These are phyloP conservation scores for Ips nitidus DNA, from an alignment of 1,140 invertebrate genomes.

Conservation along the genomic window DNA sequence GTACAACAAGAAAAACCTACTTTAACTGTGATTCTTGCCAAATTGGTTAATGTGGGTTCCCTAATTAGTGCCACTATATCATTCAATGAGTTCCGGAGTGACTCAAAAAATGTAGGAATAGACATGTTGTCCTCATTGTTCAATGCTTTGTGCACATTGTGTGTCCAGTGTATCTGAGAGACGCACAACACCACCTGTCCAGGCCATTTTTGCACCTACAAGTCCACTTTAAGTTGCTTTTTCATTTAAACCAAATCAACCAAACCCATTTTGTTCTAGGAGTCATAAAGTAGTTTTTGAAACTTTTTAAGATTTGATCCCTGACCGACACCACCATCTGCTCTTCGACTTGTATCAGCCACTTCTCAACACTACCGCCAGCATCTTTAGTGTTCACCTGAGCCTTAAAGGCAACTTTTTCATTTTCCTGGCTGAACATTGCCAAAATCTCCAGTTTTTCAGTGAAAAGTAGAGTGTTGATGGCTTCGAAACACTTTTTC, in stretches of 20 bases:
- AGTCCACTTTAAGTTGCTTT: not conserved
- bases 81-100: conserved; percentile 57
- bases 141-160: conserved; percentile 72
- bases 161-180: conserved; percentile 87
- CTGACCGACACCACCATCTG: conserved; percentile 79
- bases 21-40: conserved; percentile 76
- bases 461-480: conserved; percentile 73
- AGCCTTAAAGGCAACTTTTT: conserved; percentile 71
- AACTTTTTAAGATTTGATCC: conserved; percentile 71
- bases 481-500: conserved; percentile 89
- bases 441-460: conserved; percentile 75
- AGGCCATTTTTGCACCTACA: conserved; percentile 65
- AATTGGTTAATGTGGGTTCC: conserved; percentile 58
- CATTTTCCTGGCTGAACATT: conserved; percentile 84
- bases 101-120: conserved; percentile 46
- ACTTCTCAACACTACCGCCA: conserved; percentile 88
- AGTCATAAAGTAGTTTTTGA: conserved; percentile 67
- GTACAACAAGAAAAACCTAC: not conserved
- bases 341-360: conserved; percentile 81
- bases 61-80: conserved; percentile 66
- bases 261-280: conserved; percentile 72
- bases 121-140: conserved; percentile 58
- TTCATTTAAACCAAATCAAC: not conserved
- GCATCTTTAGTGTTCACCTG: conserved; percentile 77
- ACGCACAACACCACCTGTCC: conserved; percentile 88